A percentile compares a stretch with the other conserved stretches of the same genome.
phyloP scores from a whole-genome alignment of 1,140 invertebrate genomes.

The Tachypleus tridentatus region DNA sequence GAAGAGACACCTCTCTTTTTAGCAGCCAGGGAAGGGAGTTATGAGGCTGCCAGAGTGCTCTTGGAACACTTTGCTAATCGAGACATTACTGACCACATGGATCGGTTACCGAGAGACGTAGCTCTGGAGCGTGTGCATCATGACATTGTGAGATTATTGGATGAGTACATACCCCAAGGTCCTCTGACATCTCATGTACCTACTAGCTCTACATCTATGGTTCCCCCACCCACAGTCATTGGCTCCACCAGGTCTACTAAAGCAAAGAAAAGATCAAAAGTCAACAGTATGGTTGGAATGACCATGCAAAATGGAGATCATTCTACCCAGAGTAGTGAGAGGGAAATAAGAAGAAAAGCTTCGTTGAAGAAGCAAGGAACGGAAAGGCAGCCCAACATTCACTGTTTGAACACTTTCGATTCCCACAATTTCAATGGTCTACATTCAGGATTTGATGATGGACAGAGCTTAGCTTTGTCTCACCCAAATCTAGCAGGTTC shows the following conservation, averaged over 20 bases:
- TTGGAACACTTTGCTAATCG: constrained; percentile 85
- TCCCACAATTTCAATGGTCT: constrained; percentile 9
- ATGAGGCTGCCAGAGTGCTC: constrained; percentile 76
- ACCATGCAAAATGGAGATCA: constrained; percentile 13
- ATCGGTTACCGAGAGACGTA: constrained; percentile 80
- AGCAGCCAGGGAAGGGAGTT: constrained; percentile 86
- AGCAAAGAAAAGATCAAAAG: constrained; percentile 55
- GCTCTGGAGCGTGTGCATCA: constrained; percentile 81
- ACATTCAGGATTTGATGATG: constrained; percentile 34
- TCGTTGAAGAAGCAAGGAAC: constrained; percentile 13
- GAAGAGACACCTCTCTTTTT: constrained; percentile 93
- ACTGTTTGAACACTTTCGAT: constrained; percentile 26
- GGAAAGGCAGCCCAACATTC: constrained; percentile 18
- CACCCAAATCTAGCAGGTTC: constrained; percentile 27
- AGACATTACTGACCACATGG: constrained; percentile 97
- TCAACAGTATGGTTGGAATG: constrained; percentile 26
- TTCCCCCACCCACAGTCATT: constrained; percentile 54
- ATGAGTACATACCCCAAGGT: constrained; percentile 70
- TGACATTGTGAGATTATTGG: constrained; percentile 83
- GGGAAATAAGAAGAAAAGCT: constrained; percentile 7
- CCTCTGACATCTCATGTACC: constrained; percentile 48
- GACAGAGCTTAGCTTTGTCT: constrained; percentile 27
- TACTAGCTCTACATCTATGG: constrained; percentile 56
- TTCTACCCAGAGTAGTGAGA: neutral
- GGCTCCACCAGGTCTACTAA: constrained; percentile 44